Evolutionary conservation across 2,888 invertebrate genomes (phyloP), one percentile per base, ranked within the genome.

Genomic region (Cosmia trapezina): DNA sequence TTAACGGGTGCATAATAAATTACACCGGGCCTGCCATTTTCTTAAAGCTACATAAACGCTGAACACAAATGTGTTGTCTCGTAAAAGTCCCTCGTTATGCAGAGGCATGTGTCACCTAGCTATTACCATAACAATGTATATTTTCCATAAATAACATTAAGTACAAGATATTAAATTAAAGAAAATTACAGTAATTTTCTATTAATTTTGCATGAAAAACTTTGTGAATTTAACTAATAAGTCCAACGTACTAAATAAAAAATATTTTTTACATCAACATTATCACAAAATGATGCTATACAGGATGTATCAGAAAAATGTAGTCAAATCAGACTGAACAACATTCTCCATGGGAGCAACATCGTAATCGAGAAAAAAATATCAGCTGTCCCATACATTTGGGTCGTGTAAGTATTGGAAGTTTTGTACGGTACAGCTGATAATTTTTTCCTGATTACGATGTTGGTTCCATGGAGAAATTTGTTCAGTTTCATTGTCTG

Each of bases 41-140:
- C 41, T 41, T 72, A 9, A 74, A 56, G 1, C 12, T 33, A 12
- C 47, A 17, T 37, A 17, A n/a, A 8, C 49, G 12, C 5, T 69
- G 14, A 53, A 69, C 47, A 47, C 28, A 54, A 59, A 37, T 47
- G 22, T 51, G 43, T 9, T 45, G 49, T 14, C 76, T 65, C 61
- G 70, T 76, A 62, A 57, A 37, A 61, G 11, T 37, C 49, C n/a
- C 17, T 41, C 28, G 28, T 62, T 71, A 78, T 76, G 72, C 51
- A 45, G 19, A 47, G 37, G 12, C 51, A 71, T 47, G 70, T 43
- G 49, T 49, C 64, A 41, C 33, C 28, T 19, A 17, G 22, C 8
- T 22, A 60, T 76, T 66, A 74, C 53, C 67, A 76, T 76, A 53
- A 60, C 41, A 66, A 76, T 33, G 12, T 54, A 19, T 75, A 11